Base-by-base conservation (phyloP, 2,113 vertebrate genomes). In the Sceloporus tristichus region DNA sequence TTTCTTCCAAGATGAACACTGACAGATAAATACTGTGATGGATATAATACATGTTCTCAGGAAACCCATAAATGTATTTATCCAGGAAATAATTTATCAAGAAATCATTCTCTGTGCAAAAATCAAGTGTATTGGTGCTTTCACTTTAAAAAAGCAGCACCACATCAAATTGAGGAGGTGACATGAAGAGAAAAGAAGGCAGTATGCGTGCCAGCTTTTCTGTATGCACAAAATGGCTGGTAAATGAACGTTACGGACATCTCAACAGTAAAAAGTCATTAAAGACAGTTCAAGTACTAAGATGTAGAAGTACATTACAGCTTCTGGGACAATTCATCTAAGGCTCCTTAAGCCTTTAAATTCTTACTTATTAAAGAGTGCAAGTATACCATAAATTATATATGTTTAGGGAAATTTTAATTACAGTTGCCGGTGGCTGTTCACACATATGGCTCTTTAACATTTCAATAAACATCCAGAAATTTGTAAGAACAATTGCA, bases 331-430 rank as follows among this genome's bases (percentile, higher is more conserved):
- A 92, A n/a, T 92, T 94, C 79, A 90, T 91, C 86, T 88, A 84
- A 93, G 91, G 83, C 73, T 93, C 27, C 87, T 93, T 93, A 92
- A 83, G 90, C 62, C 88, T 93, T 93, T 93, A 93, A 92, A 90
- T 84, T 86, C 87, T 93, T 92, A 89, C 77, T 90, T 82, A 88
- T 85, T 90, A 83, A 90, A 90, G 78, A 92, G 80, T 90, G 8
- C 87, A 82, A 91, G 59, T 18, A 1, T 88, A 62, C 54, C 86
- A 91, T 76, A 92, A 85, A 79, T 83, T 87, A 89, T 82, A 87
- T 65, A 84, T 71, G 19, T 82, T 89, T 92, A 86, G 71, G 53
- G 19, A 87, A 90, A 85, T 70, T 82, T 91, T 92, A 88, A 91
- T 94, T 94, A 93, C 18, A 87, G 19, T 89, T 95, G 84, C 84